phyloP scores from a whole-genome alignment of 2,888 invertebrate genomes.

The Linnaemya vulpina region DNA sequence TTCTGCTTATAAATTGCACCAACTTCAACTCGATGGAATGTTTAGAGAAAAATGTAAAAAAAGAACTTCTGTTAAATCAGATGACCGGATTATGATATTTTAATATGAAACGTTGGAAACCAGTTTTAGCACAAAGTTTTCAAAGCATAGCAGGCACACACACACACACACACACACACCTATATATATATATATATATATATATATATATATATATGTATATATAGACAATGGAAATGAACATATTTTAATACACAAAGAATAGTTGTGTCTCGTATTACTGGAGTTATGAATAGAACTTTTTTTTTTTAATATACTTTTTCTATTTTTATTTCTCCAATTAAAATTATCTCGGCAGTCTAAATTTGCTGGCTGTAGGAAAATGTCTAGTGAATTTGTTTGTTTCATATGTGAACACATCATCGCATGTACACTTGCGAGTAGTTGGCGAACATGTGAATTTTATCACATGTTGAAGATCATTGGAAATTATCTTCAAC shows the following conservation, averaged over 20 bases:
- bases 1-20: slow-evolving; percentile 49
- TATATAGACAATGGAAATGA: no score
- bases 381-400: background rate
- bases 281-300: slow-evolving; percentile 21
- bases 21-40: slow-evolving; percentile 47
- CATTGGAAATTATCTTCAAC: background rate
- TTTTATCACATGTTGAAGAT: background rate
- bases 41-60: slow-evolving; percentile 28
- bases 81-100: slow-evolving; percentile 68
- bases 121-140: slow-evolving; percentile 47
- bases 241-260: slow-evolving; percentile 35
- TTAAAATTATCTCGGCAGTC: background rate
- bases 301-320: slow-evolving; percentile 3
- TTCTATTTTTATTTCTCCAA: slow-evolving; percentile 4
- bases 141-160: background rate
- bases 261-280: slow-evolving; percentile 6
- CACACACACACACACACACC: background rate
- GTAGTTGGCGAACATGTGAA: background rate
- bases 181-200: no score
- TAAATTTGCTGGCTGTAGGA: background rate
- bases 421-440: background rate
- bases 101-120: slow-evolving; percentile 54
- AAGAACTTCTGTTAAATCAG: slow-evolving; percentile 39
- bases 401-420: background rate
- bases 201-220: no score